Base-by-base conservation (phyloP, 1,140 invertebrate genomes). In the Heliconius hewitsoni region DNA sequence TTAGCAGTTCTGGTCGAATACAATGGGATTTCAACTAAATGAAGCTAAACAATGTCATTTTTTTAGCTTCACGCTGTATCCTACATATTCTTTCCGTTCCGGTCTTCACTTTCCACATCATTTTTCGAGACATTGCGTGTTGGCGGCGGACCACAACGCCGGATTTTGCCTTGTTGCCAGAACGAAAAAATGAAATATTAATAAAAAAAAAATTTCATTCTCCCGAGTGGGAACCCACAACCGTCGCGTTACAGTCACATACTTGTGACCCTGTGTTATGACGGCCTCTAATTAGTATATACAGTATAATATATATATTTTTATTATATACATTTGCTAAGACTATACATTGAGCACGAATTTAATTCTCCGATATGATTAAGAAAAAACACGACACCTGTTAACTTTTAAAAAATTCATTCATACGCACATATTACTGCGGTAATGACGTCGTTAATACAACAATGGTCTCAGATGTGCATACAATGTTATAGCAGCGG, bases 401-500 rank as follows among this genome's bases (percentile, higher is more conserved):
- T 66, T 27, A 66, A 66, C 57, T 66, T 66, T 27, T 27, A 66
- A 66, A 66, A 3, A 66, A n/a, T 73, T 30, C 50, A 77, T 57
- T 76, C 72, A 52, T 76, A 74, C 77, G 30, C 30, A 19, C 27
- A 52, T 74, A 57, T 81, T 74, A 34, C 46, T 30, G 23, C 30
- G 71, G 74, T 76, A 73, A 81, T 77, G 71, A 39, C 71, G 19
- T 57, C 50, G 76, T 66, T 55, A 80, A 73, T 73, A 76, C 55
- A 76, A 80, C 60, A 76, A 80, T 55, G 34, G 57, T 70, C 66
- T 80, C 74, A 80, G 74, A 80, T 80, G 74, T 76, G 74, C 79
- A 76, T 80, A 76, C 50, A 73, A 76, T 76, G 78, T 81, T 73
- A 75, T 78, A 55, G 55, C 50, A 66, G 46, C 66, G 78, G 74